Base-by-base conservation (phyloP, 2,113 vertebrate genomes). In the Ailurus styani region DNA sequence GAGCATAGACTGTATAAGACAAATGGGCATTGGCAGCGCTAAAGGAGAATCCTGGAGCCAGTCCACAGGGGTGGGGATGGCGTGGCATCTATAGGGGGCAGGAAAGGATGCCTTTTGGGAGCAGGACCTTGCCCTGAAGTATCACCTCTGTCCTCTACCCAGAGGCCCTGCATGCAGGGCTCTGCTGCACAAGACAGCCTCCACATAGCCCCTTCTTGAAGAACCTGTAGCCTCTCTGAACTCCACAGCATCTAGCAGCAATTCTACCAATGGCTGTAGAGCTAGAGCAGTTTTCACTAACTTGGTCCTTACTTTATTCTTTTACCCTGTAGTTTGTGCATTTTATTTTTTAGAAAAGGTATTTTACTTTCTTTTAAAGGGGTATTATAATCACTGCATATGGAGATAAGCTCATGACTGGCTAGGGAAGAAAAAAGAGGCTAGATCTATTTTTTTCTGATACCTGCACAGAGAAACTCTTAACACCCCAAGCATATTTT, bases 341-440 rank as follows among this genome's bases (percentile, higher is more conserved):
- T 40, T 83, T 90, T 72, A 73, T 5, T 86, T 62, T 5, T 90
- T 62, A 68, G 34, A 57, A 52, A 84, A 91, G 40, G 8, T 52
- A 88, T 64, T 95, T 85, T 23, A 29, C 18, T 95, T 54, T 78
- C 57, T 82, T 93, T 66, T 34, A 84, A 73, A 70, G 45, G 45
- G 31, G 17, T 54, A 73, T 15, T 40, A 72, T 87, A 40, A 73
- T 20, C 31, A 73, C 37, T 77, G 47, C 15, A 37, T 5, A 78
- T 40, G 42, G 13, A 27, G 14, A 78, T 21, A 70, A 64, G 13
- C 17, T 40, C 52, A 62, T 23, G 52, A 70, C 4, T 55, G 89
- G 13, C 25, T 31, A 75, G 3, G 23, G n/a, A 40, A 84, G 78
- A 62, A 77, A 84, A 52, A 68, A 73, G 4, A 70, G 47, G 31